These are phyloP conservation scores for Tipula vernalis DNA, from an alignment of 2,888 invertebrate genomes.

Conservation along the genomic window DNA sequence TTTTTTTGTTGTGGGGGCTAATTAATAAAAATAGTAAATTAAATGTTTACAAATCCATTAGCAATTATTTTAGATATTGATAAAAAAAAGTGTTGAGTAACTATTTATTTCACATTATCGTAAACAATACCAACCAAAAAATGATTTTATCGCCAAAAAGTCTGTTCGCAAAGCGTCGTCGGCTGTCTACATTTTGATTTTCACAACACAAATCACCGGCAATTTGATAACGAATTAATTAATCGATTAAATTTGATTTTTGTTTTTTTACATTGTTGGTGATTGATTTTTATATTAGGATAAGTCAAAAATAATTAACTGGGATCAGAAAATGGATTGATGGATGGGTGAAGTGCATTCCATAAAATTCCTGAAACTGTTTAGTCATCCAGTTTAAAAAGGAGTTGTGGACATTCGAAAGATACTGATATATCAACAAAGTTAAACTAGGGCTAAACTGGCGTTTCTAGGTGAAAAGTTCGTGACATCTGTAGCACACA, in stretches of 20 bases:
- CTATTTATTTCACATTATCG: neutral
- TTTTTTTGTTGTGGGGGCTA: neutral
- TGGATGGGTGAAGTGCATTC: neutral
- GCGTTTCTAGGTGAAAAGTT: too few relatives aligned
- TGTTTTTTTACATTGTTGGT: neutral
- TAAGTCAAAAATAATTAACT: neutral
- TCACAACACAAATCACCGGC: neutral
- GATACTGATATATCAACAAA: too few relatives aligned
- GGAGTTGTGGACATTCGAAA: too few relatives aligned
- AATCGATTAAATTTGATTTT: neutral
- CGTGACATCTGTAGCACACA: too few relatives aligned
- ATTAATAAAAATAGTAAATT: neutral
- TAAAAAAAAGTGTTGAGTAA: neutral
- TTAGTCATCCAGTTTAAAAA: neutral
- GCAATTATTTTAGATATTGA: neutral
- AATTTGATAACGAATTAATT: neutral
- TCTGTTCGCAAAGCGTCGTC: neutral
- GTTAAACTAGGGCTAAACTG: too few relatives aligned
- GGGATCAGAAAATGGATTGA: neutral
- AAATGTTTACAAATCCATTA: neutral
- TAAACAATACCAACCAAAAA: neutral
- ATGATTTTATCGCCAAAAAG: neutral
- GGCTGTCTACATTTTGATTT: neutral
- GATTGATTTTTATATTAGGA: neutral
- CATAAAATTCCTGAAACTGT: neutral